A percentile compares a stretch with the other conserved stretches of the same genome.
Evolutionary conservation across 30 jellyfish, hydroid and myxozoan species (phyloP).

Genomic region (Catostylus mosaicus): DNA sequence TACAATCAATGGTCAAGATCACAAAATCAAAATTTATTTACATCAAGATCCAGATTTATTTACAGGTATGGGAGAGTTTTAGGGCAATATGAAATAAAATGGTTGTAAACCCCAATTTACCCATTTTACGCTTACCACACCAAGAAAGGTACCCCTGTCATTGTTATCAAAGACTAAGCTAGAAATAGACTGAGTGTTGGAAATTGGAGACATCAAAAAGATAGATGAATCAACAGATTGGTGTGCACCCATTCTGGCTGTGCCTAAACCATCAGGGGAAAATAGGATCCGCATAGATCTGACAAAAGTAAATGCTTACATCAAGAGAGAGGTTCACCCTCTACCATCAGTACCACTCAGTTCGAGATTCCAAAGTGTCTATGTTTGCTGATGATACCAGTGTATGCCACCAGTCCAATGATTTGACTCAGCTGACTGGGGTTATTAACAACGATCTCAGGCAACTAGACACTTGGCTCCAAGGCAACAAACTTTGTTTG

Average conservation of each 20-base stretch:
- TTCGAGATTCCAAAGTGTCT: too few relatives aligned
- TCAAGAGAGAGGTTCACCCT: slow-evolving; percentile 53
- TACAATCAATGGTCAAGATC: not conserved
- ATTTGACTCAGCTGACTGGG: too few relatives aligned
- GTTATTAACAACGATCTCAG: too few relatives aligned
- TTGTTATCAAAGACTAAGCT: slow-evolving; percentile 17
- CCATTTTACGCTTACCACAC: slow-evolving; percentile 57
- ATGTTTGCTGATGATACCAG: too few relatives aligned
- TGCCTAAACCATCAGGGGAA: slow-evolving; percentile 47
- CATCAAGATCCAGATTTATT: slow-evolving; percentile 33
- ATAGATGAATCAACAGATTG: slow-evolving; percentile 65
- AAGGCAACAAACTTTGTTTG: too few relatives aligned
- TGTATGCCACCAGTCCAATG: too few relatives aligned
- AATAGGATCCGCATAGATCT: slow-evolving; percentile 56
- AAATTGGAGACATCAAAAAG: slow-evolving; percentile 44
- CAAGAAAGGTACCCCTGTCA: slow-evolving; percentile 63
- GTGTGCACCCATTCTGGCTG: slow-evolving; percentile 76
- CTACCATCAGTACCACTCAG: slow-evolving; percentile 21
- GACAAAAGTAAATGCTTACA: slow-evolving; percentile 46
- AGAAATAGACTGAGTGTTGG: slow-evolving; percentile 57
- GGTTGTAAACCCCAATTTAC: slow-evolving; percentile 31
- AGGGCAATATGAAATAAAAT: slow-evolving; percentile 39
- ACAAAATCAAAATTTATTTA: not conserved
- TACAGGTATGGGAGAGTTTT: slow-evolving; percentile 38
- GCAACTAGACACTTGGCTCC: too few relatives aligned